Evolutionary conservation across 2,113 vertebrate genomes (phyloP), one percentile per base, ranked within the genome.

Genomic region (Diglossa brunneiventris): DNA sequence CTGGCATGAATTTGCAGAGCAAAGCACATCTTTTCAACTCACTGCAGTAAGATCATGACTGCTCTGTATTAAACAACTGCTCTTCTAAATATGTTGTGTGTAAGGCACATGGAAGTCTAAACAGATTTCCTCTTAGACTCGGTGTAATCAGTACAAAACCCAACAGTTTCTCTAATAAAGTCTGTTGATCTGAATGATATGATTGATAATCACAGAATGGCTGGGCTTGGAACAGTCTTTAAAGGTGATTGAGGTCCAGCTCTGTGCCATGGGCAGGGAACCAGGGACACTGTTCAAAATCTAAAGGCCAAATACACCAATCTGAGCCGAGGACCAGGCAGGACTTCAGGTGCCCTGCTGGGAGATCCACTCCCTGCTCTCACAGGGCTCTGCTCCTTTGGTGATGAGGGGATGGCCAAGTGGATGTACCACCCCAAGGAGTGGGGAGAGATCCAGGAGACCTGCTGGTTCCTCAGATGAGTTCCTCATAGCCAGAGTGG

Each of bases 21-120:
- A 90, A 95, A 91, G 93, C 93, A 91, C n/a, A 73, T 80, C 20
- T 61, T 82, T 90, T 88, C 70, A 91, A 62, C 91, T 85, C 74
- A 42, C 14, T 83, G 56, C 53, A 66, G 5, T 46, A 82, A 52
- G 64, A 81, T 78, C 49, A 46, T 16, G 55, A 55, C 50, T 77
- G 50, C 41, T 77, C 23, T 33, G 27, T 28, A 10, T 52, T 69
- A 53, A 79, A 72, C 39, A 67, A 27, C 13, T 49, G 9, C 26
- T 82, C 49, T 31, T 74, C 18, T 75, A 27, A 64, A 30, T 50
- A 14, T 0, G 5, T 1, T 50, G 64, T 19, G 9, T 50, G 50
- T 31, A 82, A 79, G 79, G 81, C 91, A 84, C 46, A 4, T 39
- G 27, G 62, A 67, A 56, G 13, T 52, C 70, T 42, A 6, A 89